Evolutionary conservation across 1,140 invertebrate species (phyloP), one percentile per base, ranked within the genome.

Genomic region (Drosophila busckii): DNA sequence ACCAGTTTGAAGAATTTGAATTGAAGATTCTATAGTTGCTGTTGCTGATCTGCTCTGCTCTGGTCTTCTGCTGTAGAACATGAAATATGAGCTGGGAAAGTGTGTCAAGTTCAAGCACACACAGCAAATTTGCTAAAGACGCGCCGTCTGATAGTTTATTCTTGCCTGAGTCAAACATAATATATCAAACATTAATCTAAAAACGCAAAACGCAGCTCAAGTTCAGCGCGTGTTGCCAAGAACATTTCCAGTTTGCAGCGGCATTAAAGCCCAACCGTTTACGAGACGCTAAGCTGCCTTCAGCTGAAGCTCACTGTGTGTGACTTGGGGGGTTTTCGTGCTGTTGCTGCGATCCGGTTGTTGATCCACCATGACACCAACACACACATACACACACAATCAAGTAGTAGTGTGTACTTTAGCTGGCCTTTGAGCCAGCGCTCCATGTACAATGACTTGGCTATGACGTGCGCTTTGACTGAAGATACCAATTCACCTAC

Each of bases 31-130:
- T 76, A 70, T 44, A 37, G 29, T 46, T 16, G 40, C 42, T 59
- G 35, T 52, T 13, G 19, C 19, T 17, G 55, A 49, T 49, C 3
- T 32, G 13, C 13, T 28, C 12, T 35, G 35, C 63, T n/a, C n/a
- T n/a, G 52, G 44, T 41, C 60, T 52, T 41, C 26, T 13, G 9
- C 16, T 3, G 1, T 15, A 45, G 15, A 54, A 54, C 20, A 17
- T 13, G 29, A 38, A 34, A 32, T 12, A 28, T 13, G 15, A 4
- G 19, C 38, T n/a, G n/a, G n/a, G n/a, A n/a, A n/a, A 53, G 49
- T 82, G 55, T 80, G 73, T 80, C 73, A 80, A 80, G 73, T 73
- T 82, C 75, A 75, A 54, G 53, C 49, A 26, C 16, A n/a, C n/a
- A n/a, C n/a, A n/a, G n/a, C n/a, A 73, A 50, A 38, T 46, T 67